Base-by-base conservation (phyloP, 2,113 vertebrate genomes). In the Gallinago jamesoni region DNA sequence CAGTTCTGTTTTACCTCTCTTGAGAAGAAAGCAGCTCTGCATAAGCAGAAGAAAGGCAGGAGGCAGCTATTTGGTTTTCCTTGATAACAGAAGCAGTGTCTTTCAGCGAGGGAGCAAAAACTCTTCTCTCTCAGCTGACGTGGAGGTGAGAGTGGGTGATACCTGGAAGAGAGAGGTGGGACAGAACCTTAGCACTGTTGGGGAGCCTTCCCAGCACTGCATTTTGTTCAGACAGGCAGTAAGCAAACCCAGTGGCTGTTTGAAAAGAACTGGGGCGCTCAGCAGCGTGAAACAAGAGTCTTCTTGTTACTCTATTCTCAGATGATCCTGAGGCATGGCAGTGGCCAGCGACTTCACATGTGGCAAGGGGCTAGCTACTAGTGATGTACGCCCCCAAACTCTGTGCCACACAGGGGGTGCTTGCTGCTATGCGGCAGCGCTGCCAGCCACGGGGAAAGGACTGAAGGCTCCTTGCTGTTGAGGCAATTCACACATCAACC, bases 401-500 rank as follows among this genome's bases (percentile, higher is more conserved):
- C 47, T 0, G 0, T 77, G 52, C 63, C 35, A 43, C 64, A 10
- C 10, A 22, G 85, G 55, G 35, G 25, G 43, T n/a, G 30, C 25
- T 35, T 27, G 66, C 77, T 79, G 52, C n/a, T 37, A 67, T n/a
- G 43, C 10, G 0, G 43, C 66, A 9, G 43, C 1, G 25, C 68
- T 76, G 81, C 78, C 87, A 89, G 23, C 87, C 48, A 4, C 0
- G 0, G 50, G 48, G 23, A 64, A 35, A 39, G 25, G 33, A 41
- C 75, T 0, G 5, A 86, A 31, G 27, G 63, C 57, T 39, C 37
- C 70, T 95, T 66, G 90, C 82, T 80, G 39, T 48, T 82, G 92
- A 87, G 84, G 84, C 74, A 93, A 50, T 94, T 92, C 84, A 90
- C 87, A 89, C 87, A 88, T 96, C 89, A 84, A 23, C 66, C 59